A percentile compares a stretch with the other conserved stretches of the same genome.
Conservation (phyloP, 53 echinoderm and acorn worm genomes). For the Glandiceps talaboti region DNA sequence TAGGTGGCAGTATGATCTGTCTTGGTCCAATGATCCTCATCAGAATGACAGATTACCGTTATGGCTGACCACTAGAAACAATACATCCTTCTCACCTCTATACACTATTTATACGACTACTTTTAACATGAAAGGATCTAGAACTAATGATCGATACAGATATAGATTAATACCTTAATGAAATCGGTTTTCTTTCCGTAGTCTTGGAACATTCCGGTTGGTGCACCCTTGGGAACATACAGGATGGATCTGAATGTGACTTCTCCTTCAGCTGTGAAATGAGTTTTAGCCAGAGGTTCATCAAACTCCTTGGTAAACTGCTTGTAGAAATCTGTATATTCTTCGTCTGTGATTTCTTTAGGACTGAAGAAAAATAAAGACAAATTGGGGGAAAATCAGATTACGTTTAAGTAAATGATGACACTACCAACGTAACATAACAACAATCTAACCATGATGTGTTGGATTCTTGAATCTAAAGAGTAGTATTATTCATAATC, state of each 20-base stretch:
- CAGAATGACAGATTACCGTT: no score
- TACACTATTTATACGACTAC: no score
- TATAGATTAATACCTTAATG: slow-evolving; percentile 61
- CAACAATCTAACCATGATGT: no score
- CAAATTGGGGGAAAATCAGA: neutral
- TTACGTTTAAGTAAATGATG: neutral
- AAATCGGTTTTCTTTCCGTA: slow-evolving; percentile 94
- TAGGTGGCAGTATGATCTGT: no score
- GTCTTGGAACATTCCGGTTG: slow-evolving; percentile 87
- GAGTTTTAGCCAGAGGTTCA: slow-evolving; percentile 80
- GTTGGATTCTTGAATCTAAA: no score
- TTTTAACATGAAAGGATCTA: no score
- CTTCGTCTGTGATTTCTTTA: slow-evolving; percentile 84
- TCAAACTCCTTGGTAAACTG: slow-evolving; percentile 79
- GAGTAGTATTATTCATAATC: no score
- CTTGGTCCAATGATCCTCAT: no score
- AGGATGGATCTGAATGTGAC: slow-evolving; percentile 97
- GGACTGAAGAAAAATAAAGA: slow-evolving; percentile 30
- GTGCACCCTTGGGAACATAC: slow-evolving; percentile 71
- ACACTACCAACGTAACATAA: no score
- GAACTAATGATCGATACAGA: no score
- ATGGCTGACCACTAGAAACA: no score
- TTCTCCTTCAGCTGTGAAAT: slow-evolving; percentile 95
- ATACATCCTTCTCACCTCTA: no score
- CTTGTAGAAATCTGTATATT: slow-evolving; percentile 89